Base-by-base conservation (phyloP, 35 echinoderm and acorn worm genomes). In the Apostichopus japonicus region DNA sequence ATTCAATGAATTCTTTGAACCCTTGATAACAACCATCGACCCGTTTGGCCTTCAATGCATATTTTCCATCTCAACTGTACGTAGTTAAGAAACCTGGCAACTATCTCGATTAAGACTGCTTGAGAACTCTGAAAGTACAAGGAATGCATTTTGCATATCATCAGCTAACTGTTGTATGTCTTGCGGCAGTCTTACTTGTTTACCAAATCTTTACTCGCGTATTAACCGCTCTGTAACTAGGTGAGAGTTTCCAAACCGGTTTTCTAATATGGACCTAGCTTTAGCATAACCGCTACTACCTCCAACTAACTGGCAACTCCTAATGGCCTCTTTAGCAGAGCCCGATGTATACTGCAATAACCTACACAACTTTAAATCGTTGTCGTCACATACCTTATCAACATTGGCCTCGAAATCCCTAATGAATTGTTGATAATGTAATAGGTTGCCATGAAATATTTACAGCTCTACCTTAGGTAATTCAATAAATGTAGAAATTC, bases 341-440 rank as follows among this genome's bases (percentile, higher is more conserved):
- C 90, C 90, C 13, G 90, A 73, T 2, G 90, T 80, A 25, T 91
- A 91, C 54, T 91, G 75, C 75, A 91, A 79, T 22, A 90, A 90
- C 53, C 87, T 70, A 72, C 65, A 90, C 15, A 90, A 72, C 61
- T 72, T 90, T 15, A 90, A 54, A 90, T 88, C 56, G 13, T 62
- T 8, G 65, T 88, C 86, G 4, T 88, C 55, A 44, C 23, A 88
- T 7, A 88, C 23, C 87, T 90, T 90, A 90, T 70, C 87, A 54
- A 91, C 90, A 91, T 91, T 79, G 58, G 77, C 77, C 51, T 91
- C 90, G 22, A 91, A 91, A 55, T 76, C 90, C 23, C 54, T 91
- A 0, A 76, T 92, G 23, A 92, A 92, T 54, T 92, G 91, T 55
- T 92, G 91, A 84, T 25, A 92, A 92, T 83, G 91, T 77, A 86